Evolutionary conservation across 2,888 invertebrate species (phyloP).

Genomic region (Macroteleia sp.): DNA sequence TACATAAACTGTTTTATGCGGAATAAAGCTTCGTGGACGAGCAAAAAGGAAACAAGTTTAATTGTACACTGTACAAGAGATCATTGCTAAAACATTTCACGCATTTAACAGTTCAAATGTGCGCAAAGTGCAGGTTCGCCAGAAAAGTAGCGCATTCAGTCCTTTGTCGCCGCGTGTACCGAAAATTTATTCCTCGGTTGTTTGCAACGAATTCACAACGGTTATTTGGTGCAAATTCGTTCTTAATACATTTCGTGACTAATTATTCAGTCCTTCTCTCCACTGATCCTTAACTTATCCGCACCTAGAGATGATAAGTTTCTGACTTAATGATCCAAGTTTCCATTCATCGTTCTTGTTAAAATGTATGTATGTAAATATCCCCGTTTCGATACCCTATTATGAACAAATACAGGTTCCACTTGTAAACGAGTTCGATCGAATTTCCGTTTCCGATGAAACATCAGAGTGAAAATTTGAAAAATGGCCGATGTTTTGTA

Average conservation of each 20-base stretch:
- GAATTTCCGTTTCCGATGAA: background rate
- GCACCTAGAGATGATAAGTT: constrained; percentile 2
- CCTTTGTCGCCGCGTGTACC: background rate
- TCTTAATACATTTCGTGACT: constrained; percentile 12
- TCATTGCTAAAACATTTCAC: constrained; percentile 34
- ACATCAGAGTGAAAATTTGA: background rate
- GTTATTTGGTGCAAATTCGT: constrained; percentile 6
- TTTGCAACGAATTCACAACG: background rate
- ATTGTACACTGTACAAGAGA: constrained; percentile 48
- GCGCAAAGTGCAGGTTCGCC: constrained; percentile 21
- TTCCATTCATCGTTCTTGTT: constrained; percentile 6
- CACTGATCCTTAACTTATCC: constrained; percentile 2
- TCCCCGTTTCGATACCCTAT: constrained; percentile 6
- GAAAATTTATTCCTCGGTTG: constrained; percentile 5
- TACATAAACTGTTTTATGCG: constrained; percentile 52
- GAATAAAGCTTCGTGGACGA: constrained; percentile 30
- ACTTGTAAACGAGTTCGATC: background rate
- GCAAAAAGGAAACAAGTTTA: constrained; percentile 53
- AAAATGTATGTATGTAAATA: constrained; percentile 23
- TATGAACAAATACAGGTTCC: constrained; percentile 6
- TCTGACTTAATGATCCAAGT: constrained; percentile 14
- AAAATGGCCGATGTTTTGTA: background rate
- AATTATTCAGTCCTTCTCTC: background rate
- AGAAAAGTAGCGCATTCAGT: constrained; percentile 8
- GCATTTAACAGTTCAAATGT: constrained; percentile 34